A percentile compares a stretch with the other conserved stretches of the same genome.
These are phyloP conservation scores for Bombus vancouverensis DNA, from an alignment of 1,140 invertebrate species.

Conservation along the genomic window DNA sequence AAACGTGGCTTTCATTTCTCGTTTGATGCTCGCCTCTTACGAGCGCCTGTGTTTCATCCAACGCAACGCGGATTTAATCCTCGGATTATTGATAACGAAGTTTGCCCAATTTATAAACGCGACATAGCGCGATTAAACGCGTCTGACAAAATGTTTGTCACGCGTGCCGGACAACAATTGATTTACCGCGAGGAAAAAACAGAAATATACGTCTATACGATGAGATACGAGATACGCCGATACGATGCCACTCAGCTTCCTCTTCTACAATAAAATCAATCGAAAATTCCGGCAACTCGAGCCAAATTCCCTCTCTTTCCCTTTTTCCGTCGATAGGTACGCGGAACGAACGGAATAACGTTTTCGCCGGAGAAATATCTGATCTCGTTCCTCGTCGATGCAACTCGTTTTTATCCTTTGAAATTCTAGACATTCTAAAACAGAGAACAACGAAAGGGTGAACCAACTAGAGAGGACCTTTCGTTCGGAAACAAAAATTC, in stretches of 20 bases:
- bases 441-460: background rate
- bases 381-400: too few relatives aligned
- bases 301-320: background rate
- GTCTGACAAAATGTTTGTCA: slow-evolving; percentile 31
- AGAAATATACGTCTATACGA: background rate
- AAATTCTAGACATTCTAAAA: background rate
- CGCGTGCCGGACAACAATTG: background rate
- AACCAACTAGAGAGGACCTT: background rate
- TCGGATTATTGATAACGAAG: slow-evolving; percentile 38
- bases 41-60: background rate
- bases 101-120: slow-evolving; percentile 40
- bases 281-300: background rate
- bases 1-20: slow-evolving; percentile 7
- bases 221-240: background rate
- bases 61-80: slow-evolving; percentile 25
- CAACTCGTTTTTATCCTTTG: background rate
- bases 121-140: slow-evolving; percentile 24
- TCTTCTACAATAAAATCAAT: background rate
- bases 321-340: background rate
- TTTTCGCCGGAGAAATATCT: background rate
- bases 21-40: background rate
- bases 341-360: background rate
- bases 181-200: background rate
- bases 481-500: background rate
- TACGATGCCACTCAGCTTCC: background rate